Evolutionary conservation across 2,113 vertebrate genomes (phyloP).

Genomic region (Chloropsis hardwickii): DNA sequence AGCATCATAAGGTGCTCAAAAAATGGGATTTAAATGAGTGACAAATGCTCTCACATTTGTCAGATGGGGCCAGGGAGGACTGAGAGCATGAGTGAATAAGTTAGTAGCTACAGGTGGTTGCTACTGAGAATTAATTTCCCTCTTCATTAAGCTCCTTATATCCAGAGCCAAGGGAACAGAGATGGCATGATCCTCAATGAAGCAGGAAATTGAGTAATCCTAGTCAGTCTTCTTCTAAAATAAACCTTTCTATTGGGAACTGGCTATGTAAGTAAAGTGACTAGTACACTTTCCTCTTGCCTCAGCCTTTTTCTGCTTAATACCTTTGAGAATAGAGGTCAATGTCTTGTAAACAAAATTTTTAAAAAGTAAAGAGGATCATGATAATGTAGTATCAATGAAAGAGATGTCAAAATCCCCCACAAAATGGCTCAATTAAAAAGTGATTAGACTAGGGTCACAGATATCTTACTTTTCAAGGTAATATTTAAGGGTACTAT

Average conservation of each 20-base stretch:
- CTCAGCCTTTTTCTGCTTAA: not conserved
- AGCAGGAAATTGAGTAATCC: constrained; percentile 49
- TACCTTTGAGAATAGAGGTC: not conserved
- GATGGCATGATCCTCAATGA: constrained; percentile 6
- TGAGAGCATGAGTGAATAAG: not conserved
- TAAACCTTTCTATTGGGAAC: not conserved
- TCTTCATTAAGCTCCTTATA: constrained; percentile 44
- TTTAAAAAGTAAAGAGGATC: not conserved
- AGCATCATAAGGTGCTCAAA: not conserved
- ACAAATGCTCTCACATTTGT: not conserved
- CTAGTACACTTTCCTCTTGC: not conserved
- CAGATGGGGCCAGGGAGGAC: not conserved
- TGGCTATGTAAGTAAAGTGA: not conserved
- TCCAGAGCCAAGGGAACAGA: constrained; percentile 6
- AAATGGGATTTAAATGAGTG: not conserved
- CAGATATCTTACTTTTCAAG: not conserved
- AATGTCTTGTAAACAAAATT: not conserved
- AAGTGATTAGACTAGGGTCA: not conserved
- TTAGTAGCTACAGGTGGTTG: constrained; percentile 35
- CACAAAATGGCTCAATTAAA: not conserved
- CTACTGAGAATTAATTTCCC: constrained; percentile 45
- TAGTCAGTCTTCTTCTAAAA: not conserved
- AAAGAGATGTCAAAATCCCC: not conserved
- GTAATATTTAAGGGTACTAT: not conserved
- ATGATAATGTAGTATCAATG: not conserved